A percentile compares a stretch with the other conserved stretches of the same genome.
Evolutionary conservation across 1,140 invertebrate species (phyloP).

Genomic region (Drosophila triauraria): DNA sequence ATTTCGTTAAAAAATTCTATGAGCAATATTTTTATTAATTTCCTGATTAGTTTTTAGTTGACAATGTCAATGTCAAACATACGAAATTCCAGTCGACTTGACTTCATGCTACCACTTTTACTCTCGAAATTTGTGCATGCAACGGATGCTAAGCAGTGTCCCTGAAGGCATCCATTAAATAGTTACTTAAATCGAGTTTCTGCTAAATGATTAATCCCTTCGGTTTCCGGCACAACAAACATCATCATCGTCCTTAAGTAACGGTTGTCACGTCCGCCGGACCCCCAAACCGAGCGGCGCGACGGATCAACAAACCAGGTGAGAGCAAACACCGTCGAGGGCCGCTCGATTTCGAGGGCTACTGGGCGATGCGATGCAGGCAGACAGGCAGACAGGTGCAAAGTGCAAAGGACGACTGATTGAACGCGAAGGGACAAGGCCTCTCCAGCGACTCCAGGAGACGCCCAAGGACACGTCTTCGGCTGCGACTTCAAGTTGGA

Average conservation of each 20-base stretch:
- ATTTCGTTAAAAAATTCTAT: not conserved
- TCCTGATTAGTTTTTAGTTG: not conserved
- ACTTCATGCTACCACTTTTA: not conserved
- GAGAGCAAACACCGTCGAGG: constrained; percentile 32
- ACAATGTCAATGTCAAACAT: not conserved
- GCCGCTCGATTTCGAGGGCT: constrained; percentile 19
- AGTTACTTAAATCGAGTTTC: constrained; percentile 26
- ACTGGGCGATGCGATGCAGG: constrained; percentile 3
- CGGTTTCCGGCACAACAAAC: constrained; percentile 23
- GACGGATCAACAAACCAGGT: constrained; percentile 19
- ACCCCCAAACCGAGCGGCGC: not conserved
- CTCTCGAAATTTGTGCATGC: not conserved
- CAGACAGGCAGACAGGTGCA: constrained; percentile 32
- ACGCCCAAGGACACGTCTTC: constrained; percentile 41
- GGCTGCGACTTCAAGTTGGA: constrained; percentile 22
- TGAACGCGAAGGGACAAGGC: constrained; percentile 6
- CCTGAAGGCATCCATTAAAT: constrained; percentile 6
- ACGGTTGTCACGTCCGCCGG: constrained; percentile 25
- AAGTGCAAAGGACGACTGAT: constrained; percentile 37
- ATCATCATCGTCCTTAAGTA: constrained; percentile 24
- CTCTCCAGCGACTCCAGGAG: not conserved
- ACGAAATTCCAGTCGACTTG: not conserved
- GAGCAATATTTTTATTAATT: not conserved
- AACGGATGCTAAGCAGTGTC: not conserved
- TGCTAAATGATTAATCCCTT: constrained; percentile 27